Percentiles rank a stretch among this genome's conserved stretches.
These are phyloP conservation scores for Elephas maximus DNA, from an alignment of 2,113 vertebrate genomes.

Conservation along the genomic window DNA sequence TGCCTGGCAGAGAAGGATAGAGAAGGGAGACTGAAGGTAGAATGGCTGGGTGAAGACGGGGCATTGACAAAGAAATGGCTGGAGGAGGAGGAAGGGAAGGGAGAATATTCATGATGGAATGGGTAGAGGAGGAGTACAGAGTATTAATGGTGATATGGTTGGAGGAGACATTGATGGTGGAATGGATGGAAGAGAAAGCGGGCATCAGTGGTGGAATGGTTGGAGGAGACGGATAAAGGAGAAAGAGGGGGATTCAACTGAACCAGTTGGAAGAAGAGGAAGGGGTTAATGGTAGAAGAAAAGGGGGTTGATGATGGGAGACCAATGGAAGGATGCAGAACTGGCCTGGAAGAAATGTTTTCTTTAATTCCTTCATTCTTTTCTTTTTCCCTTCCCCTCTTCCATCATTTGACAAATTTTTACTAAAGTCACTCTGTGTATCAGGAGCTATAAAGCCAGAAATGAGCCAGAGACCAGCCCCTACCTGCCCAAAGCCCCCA, in stretches of 20 bases:
- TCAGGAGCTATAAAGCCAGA: neutral
- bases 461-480: neutral
- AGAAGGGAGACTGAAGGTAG: neutral
- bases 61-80: neutral
- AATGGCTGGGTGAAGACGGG: neutral
- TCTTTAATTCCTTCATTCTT: neutral
- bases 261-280: neutral
- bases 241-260: neutral
- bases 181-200: neutral
- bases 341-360: neutral
- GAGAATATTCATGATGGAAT: neutral
- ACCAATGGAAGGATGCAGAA: neutral
- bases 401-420: neutral
- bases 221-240: neutral
- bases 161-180: neutral
- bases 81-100: neutral
- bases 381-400: no score
- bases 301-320: neutral
- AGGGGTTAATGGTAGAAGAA: neutral
- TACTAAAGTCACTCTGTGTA: neutral
- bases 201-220: accelerated
- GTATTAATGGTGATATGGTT: neutral
- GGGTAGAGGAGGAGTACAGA: neutral
- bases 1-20: neutral
- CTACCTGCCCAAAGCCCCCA: no score